These are phyloP conservation scores for Stenichneumon culpator DNA, from an alignment of 2,888 invertebrate species.

Conservation along the genomic window DNA sequence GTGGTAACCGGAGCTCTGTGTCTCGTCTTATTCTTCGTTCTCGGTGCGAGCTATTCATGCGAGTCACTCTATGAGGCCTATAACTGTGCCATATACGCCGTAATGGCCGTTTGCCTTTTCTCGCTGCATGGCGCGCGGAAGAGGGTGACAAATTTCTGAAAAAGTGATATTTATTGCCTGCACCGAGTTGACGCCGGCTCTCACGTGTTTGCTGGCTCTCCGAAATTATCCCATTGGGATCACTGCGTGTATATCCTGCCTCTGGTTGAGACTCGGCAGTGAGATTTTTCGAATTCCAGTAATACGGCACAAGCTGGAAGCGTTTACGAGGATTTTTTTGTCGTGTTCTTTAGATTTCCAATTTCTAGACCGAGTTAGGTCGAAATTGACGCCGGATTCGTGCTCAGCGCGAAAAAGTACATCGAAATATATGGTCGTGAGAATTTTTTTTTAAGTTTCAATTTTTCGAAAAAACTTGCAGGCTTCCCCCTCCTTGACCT, in stretches of 20 bases:
- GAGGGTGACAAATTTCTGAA: constrained; percentile 81
- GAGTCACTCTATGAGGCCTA: not conserved
- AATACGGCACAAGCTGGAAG: too few relatives aligned
- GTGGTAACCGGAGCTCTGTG: constrained; percentile 78
- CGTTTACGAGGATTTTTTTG: too few relatives aligned
- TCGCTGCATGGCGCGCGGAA: constrained; percentile 33
- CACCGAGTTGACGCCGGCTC: constrained; percentile 52
- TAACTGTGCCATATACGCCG: not conserved
- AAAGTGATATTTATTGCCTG: constrained; percentile 78
- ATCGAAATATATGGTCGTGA: too few relatives aligned
- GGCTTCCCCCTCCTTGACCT: too few relatives aligned
- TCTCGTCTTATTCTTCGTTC: constrained; percentile 43
- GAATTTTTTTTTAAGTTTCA: too few relatives aligned
- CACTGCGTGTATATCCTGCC: constrained; percentile 29
- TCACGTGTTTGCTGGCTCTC: constrained; percentile 1
- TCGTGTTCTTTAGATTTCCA: too few relatives aligned
- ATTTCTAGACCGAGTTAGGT: too few relatives aligned
- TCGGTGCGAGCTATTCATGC: constrained; percentile 35
- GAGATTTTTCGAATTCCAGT: not conserved
- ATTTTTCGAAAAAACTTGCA: too few relatives aligned
- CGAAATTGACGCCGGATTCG: too few relatives aligned
- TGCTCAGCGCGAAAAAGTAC: too few relatives aligned
- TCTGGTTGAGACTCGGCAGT: constrained; percentile 20
- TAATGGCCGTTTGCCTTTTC: constrained; percentile 26
- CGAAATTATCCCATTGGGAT: constrained; percentile 52